Percentiles rank a stretch among this genome's conserved stretches.
These are phyloP conservation scores for Monomorium pharaonis DNA, from an alignment of 1,140 invertebrate species.

Conservation along the genomic window DNA sequence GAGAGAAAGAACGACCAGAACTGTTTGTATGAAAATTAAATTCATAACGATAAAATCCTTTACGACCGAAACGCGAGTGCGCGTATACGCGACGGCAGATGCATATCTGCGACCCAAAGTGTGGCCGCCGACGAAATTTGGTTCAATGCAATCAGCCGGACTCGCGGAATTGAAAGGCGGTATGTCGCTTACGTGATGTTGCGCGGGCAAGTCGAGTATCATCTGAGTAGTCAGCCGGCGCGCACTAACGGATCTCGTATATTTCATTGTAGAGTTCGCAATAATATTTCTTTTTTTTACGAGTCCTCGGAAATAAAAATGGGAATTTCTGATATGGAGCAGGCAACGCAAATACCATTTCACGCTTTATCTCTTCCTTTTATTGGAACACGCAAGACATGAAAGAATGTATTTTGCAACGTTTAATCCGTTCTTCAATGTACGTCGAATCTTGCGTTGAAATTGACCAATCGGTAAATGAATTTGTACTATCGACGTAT, in stretches of 20 bases:
- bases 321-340: not conserved
- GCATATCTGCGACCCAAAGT: not conserved
- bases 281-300: conserved; percentile 35
- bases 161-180: conserved; percentile 61
- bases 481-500: not conserved
- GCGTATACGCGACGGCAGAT: not conserved
- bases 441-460: not conserved
- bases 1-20: conserved; percentile 32
- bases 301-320: conserved; percentile 11
- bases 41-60: conserved; percentile 83
- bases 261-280: conserved; percentile 38
- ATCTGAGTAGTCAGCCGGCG: conserved; percentile 44
- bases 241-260: conserved; percentile 26
- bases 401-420: not conserved
- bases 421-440: not conserved
- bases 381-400: not conserved
- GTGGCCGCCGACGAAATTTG: conserved; percentile 53
- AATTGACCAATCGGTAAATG: not conserved
- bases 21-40: conserved; percentile 84
- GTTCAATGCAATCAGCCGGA: conserved; percentile 63
- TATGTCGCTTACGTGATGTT: conserved; percentile 5
- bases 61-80: conserved; percentile 63
- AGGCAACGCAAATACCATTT: not conserved
- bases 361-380: conserved; percentile 3
- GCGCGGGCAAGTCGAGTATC: conserved; percentile 21